Evolutionary conservation across 2,113 vertebrate species (phyloP).

Genomic region (Prunella fulvescens): DNA sequence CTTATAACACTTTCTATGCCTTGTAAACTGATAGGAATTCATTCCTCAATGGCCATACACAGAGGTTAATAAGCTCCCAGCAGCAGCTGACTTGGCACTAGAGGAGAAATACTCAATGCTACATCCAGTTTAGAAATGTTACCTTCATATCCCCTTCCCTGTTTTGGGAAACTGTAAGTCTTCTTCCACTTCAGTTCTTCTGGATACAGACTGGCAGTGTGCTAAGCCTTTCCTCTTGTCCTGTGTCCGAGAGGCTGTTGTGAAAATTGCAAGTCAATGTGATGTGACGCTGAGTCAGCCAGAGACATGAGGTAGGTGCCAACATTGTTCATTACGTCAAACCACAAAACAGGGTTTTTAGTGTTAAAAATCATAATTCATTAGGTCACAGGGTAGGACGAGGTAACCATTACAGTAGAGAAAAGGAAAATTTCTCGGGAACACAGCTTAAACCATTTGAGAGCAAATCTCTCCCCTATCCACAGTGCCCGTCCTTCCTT

Average conservation of each 20-base stretch:
- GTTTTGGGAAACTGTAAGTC: background rate
- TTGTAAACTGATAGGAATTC: conserved; percentile 49
- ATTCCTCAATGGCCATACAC: conserved; percentile 25
- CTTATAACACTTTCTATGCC: conserved; percentile 31
- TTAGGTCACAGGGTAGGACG: background rate
- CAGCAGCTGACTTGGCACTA: conserved; percentile 50
- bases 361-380: background rate
- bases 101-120: conserved; percentile 3
- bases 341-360: background rate
- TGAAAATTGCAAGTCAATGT: background rate
- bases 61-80: conserved; percentile 52
- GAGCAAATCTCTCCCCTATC: background rate
- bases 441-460: background rate
- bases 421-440: background rate
- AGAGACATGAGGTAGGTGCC: background rate
- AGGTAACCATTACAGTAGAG: background rate
- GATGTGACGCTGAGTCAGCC: conserved; percentile 22
- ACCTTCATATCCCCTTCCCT: conserved; percentile 38
- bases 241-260: background rate
- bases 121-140: background rate
- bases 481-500: background rate
- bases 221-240: background rate
- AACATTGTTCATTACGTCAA: background rate
- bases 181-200: conserved; percentile 3
- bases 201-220: background rate